Base-by-base conservation (phyloP, 1,140 invertebrate genomes). In the Ceratina calcarata region DNA sequence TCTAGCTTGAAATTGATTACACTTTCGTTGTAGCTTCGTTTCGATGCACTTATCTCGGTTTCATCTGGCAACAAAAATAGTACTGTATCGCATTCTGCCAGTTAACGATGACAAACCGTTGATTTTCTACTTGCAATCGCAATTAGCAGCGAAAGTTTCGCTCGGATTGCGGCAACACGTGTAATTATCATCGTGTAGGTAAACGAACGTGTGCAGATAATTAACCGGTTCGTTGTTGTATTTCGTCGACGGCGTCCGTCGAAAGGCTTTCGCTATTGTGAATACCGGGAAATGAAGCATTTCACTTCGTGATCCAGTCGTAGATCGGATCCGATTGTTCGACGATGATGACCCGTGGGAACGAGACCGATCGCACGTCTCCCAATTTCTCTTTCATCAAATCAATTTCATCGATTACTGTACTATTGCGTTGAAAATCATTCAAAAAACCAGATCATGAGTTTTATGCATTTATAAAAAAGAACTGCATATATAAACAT, bases 101-200 rank as follows among this genome's bases (percentile, higher is more conserved):
- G 18, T 67, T 55, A 72, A 67, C 51, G 53, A 60, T 20, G 16
- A 66, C 16, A 22, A 27, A 16, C 32, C 27, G 65, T n/a, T 37
- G 57, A 55, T 70, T 69, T 79, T 86, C 15, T 72, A 76, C 49
- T 53, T 22, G 57, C 57, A 80, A 76, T 84, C 61, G n/a, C 32
- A 68, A 74, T 45, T 66, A 37, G 65, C 57, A 45, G 58, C n/a
- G 51, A n/a, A 78, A 78, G 82, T 85, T 80, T 85, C 82, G 77
- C 83, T 85, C 55, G 64, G 76, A 84, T 80, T 80, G 61, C 20
- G 20, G 12, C 60, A 68, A 61, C 57, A 20, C 6, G n/a, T 72
- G 13, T 72, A 80, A 84, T 84, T 84, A 84, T 32, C 57, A 64
- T 83, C 37, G 18, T 13, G 1, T 10, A 49, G 58, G 62, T 32